Percentiles rank a stretch among this genome's conserved stretches.
Evolutionary conservation across 2,888 invertebrate genomes (phyloP).

Genomic region (Ferdinandea cuprea): DNA sequence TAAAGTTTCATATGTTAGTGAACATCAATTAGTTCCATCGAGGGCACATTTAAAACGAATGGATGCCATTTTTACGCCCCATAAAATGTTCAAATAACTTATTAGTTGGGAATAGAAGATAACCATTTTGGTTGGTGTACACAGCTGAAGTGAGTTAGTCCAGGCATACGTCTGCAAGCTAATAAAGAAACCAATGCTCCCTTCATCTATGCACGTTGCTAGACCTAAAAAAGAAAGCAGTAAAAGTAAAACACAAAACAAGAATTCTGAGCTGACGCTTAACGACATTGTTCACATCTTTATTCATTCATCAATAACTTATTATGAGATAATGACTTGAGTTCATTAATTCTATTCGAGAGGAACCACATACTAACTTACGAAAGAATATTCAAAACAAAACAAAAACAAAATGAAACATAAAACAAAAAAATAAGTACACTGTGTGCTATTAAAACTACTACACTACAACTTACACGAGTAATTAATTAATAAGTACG

Average conservation of each 20-base stretch:
- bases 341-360: slow-evolving; percentile 51
- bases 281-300: slow-evolving; percentile 49
- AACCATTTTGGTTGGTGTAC: no score
- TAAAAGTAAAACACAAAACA: slow-evolving; percentile 17
- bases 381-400: slow-evolving; percentile 24
- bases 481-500: slow-evolving; percentile 61
- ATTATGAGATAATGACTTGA: slow-evolving; percentile 45
- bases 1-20: no score
- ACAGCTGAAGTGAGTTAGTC: no score
- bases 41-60: no score
- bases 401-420: slow-evolving; percentile 31
- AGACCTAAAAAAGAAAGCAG: no score
- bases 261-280: slow-evolving; percentile 65
- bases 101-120: no score
- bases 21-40: no score
- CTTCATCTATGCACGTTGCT: no score
- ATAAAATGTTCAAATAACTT: no score
- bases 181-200: no score
- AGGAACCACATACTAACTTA: slow-evolving; percentile 57
- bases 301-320: slow-evolving; percentile 62
- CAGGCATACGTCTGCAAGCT: no score
- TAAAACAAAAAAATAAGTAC: slow-evolving; percentile 41
- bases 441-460: slow-evolving; percentile 43
- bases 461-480: slow-evolving; percentile 42
- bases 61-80: no score